Conservation (phyloP, 2,888 invertebrate genomes). For the Drosophila rellima region DNA sequence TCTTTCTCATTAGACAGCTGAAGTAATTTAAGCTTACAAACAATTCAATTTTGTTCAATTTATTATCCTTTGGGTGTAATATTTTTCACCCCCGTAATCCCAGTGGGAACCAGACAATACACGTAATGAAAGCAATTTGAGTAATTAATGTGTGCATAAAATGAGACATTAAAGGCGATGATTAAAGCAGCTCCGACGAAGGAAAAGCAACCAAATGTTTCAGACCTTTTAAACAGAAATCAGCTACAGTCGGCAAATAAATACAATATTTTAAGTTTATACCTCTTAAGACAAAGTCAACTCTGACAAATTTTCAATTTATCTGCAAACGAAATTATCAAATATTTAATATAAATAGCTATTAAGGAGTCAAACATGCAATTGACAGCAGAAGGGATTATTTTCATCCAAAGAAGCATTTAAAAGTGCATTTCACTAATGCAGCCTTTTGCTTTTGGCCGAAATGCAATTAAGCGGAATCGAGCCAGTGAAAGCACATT, state of each 20-base stretch:
- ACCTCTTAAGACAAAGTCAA: no score
- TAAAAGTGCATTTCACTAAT: constrained; percentile 10
- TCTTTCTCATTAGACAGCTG: constrained; percentile 8
- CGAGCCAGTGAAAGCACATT: constrained; percentile 5
- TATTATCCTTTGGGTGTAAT: neutral
- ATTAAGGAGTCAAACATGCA: neutral
- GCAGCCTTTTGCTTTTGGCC: constrained; percentile 10
- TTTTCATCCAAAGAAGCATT: neutral
- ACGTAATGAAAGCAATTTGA: constrained; percentile 39
- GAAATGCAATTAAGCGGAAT: constrained; percentile 40
- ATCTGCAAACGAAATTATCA: constrained; percentile 2
- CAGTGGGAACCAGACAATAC: constrained; percentile 11
- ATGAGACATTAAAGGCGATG: constrained; percentile 25
- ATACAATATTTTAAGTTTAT: neutral
- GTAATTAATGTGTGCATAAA: constrained; percentile 41
- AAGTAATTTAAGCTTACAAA: constrained; percentile 11
- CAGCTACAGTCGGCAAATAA: neutral
- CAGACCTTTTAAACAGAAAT: neutral
- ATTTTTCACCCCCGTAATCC: neutral
- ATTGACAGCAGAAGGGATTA: constrained; percentile 4
- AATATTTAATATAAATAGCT: constrained; percentile 9
- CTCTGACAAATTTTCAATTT: neutral
- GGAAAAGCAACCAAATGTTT: neutral
- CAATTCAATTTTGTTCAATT: constrained; percentile 33
- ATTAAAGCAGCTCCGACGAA: constrained; percentile 10